Conservation (phyloP, 2,888 invertebrate species). For the Steinernema carpocapsae region DNA sequence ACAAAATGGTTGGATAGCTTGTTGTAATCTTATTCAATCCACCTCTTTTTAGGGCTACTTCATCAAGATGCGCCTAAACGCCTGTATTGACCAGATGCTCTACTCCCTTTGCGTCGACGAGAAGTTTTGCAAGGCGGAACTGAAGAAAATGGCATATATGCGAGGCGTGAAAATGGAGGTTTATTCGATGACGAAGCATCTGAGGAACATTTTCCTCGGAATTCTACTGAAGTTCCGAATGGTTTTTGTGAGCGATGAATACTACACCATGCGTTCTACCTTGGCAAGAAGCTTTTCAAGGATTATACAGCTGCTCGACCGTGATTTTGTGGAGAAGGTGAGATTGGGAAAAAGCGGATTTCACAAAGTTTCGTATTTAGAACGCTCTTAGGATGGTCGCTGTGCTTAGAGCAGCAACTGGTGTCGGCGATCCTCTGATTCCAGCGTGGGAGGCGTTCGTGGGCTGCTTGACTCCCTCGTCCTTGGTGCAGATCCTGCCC, state of each 20-base stretch:
- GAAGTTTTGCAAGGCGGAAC: neutral
- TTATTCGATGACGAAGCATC: neutral
- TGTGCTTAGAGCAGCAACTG: conserved; percentile 14
- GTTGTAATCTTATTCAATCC: neutral
- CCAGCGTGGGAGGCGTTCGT: conserved; percentile 13
- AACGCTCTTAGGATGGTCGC: conserved; percentile 28
- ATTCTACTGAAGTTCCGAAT: conserved; percentile 36
- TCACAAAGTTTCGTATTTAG: neutral
- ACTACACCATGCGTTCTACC: conserved; percentile 24
- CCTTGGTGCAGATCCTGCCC: neutral
- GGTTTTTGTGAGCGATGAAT: conserved; percentile 16
- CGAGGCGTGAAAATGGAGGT: neutral
- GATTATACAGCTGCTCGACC: conserved; percentile 20
- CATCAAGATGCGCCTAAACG: neutral
- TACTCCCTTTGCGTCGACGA: conserved; percentile 29
- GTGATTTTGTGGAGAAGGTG: conserved; percentile 23
- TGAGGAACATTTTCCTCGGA: conserved; percentile 32
- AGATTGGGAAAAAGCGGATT: neutral
- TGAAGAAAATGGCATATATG: neutral
- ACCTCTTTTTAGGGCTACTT: neutral
- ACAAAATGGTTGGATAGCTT: neutral
- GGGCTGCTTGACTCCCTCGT: neutral
- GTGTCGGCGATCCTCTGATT: neutral
- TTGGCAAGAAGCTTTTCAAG: neutral
- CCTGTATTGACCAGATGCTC: conserved; percentile 2